A percentile compares a stretch with the other conserved stretches of the same genome.
Conservation (phyloP, 2,888 invertebrate species). For the Ichneumon xanthorius region DNA sequence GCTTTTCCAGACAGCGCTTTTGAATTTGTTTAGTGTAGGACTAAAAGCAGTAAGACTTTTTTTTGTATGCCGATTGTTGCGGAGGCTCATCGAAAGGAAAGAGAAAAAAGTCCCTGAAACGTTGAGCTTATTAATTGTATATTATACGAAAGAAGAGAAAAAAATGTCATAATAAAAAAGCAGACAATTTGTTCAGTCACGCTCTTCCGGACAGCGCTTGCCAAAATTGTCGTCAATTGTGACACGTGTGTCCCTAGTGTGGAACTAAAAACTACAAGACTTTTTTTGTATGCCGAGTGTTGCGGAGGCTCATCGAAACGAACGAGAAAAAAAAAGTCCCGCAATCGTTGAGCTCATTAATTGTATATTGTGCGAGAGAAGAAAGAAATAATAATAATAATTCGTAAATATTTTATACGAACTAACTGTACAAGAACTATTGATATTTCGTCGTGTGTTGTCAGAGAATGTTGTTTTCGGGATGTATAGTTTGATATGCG, state of each 20-base stretch:
- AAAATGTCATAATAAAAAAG: slow-evolving; percentile 29
- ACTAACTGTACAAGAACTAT: slow-evolving; percentile 71
- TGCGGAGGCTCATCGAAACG: neutral
- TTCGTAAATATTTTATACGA: slow-evolving; percentile 70
- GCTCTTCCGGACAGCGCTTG: neutral
- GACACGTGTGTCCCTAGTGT: slow-evolving; percentile 19
- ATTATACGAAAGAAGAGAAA: slow-evolving; percentile 66
- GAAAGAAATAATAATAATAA: slow-evolving; percentile 55
- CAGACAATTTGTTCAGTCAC: slow-evolving; percentile 46
- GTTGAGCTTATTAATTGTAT: slow-evolving; percentile 70
- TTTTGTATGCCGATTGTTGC: neutral
- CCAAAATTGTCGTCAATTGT: neutral
- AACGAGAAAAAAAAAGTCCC: slow-evolving; percentile 19
- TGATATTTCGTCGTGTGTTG: slow-evolving; percentile 57
- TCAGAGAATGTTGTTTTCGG: slow-evolving; percentile 46
- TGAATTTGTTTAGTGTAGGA: slow-evolving; percentile 3
- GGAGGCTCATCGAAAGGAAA: neutral
- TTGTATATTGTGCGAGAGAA: slow-evolving; percentile 70
- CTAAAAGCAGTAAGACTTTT: neutral
- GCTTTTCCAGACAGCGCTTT: neutral
- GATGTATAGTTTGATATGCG: slow-evolving; percentile 54
- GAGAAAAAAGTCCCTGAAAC: slow-evolving; percentile 30
- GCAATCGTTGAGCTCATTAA: slow-evolving; percentile 64
- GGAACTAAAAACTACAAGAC: neutral
- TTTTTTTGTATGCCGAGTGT: neutral